Base-by-base conservation (phyloP, 2,113 vertebrate species). In the Eulemur macaco region DNA sequence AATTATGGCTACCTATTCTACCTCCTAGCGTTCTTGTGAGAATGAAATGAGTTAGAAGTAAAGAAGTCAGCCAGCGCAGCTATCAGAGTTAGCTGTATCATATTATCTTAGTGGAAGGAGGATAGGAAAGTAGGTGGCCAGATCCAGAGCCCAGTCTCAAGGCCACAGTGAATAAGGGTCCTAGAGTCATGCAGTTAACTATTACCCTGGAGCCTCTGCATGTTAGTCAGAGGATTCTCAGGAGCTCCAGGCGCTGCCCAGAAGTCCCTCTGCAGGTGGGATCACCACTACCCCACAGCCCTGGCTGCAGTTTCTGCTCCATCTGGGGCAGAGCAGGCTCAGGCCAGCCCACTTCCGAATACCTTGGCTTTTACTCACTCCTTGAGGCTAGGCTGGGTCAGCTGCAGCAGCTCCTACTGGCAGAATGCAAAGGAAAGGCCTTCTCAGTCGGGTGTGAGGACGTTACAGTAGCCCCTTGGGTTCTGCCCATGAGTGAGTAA, bases 11-110 rank as follows among this genome's bases (percentile, higher is more conserved):
- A 39, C 47, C 73, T 15, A 11, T 71, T 60, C 91, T 88, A 54
- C 60, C 25, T 92, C 66, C 52, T 34, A 52, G 84, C 34, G 6
- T 66, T 82, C 12, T 68, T 82, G 29, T 25, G 58, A 47, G 93
- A 89, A 93, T 85, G 74, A 69, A 95, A 20, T 71, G 71, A 71
- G n/a, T 68, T 56, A 88, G 39, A 89, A 85, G 68, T 85, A 73
- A 86, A 64, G 47, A 69, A 66, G 86, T 86, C 54, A 93, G 82
- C 56, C 54, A 86, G 71, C 94, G 86, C 45, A 63, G n/a, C 92
- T 66, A 45, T 15, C 15, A 29, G 2, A 23, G 73, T 47, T 39
- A 81, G 56, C 23, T 54, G 47, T 37, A 37, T 73, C 64, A 86
- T 25, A 64, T 78, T 21, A 21, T 68, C 88, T 66, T 42, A 18